Evolutionary conservation across 2,113 vertebrate species (phyloP), one percentile per base, ranked within the genome.

Genomic region (Brienomyrus brachyistius): DNA sequence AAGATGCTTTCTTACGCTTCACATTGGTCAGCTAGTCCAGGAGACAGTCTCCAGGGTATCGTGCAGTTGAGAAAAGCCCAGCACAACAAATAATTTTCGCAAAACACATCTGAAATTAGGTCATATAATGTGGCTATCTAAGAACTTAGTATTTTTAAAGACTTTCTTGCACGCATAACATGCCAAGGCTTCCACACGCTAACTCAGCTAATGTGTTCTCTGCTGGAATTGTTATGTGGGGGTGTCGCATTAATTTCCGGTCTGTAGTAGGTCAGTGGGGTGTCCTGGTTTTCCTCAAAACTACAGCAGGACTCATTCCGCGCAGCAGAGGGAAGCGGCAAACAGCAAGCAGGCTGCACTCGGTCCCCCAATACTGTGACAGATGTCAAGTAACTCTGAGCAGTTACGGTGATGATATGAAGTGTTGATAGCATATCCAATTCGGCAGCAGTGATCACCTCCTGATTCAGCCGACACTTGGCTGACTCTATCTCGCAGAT

Each of bases 1-100:
- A 94, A 94, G 94, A 93, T 94, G 94, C 92, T 94, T 94, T 88
- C 90, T 94, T 94, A 92, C 94, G 91, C 92, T 91, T 90, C 88
- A 66, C 90, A 90, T 90, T 80, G 89, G 62, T 43, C 87, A 89
- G 84, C 87, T 50, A 86, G 82, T 92, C 83, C 87, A 66, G 87
- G 89, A n/a, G 80, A 31, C 7, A 88, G 48, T 40, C 9, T 66
- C 62, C 3, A 4, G 43, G 4, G 51, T 51, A 83, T 13, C 54
- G 31, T 10, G 52, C 23, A 77, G 21, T 45, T 21, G 84, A 83
- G 43, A 35, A 88, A 47, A 88, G 1, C 23, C n/a, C n/a, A 47
- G 62, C 21, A 48, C 8, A 11, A 70, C 31, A 43, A 80, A 80
- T 19, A 35, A 35, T 43, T n/a, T 15, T 52, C 5, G 45, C 66